Conservation (phyloP, 2,113 vertebrate species). For the Hipposideros armiger region DNA sequence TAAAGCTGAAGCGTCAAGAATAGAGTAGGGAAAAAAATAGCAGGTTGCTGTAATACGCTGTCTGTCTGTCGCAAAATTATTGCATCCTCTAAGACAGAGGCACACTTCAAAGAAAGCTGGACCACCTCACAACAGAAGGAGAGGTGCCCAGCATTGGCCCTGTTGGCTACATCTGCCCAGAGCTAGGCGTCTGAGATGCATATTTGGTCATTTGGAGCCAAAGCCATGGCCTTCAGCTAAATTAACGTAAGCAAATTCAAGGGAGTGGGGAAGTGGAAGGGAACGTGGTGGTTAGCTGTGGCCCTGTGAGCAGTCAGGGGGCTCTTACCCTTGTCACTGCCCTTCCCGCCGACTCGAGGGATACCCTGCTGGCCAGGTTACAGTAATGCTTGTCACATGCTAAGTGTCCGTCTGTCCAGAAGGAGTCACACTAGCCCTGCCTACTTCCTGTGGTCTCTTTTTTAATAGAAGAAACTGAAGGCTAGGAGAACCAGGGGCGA, state of each 20-base stretch:
- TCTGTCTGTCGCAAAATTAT: not conserved
- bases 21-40: not conserved
- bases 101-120: not conserved
- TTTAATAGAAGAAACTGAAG: not conserved
- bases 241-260: not conserved
- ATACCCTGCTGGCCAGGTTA: too few relatives aligned
- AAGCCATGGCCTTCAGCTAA: not conserved
- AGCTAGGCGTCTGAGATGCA: not conserved
- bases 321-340: accelerated
- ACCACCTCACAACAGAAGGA: not conserved
- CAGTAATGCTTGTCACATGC: not conserved
- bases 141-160: not conserved
- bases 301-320: accelerated
- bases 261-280: accelerated
- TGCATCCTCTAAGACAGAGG: not conserved
- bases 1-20: not conserved
- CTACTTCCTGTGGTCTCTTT: accelerated
- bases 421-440: too few relatives aligned
- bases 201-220: not conserved
- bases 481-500: accelerated
- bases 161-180: too few relatives aligned
- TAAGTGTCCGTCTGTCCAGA: not conserved
- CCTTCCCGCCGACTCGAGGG: not conserved
- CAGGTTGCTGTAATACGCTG: not conserved
- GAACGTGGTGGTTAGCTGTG: accelerated